phyloP scores from a whole-genome alignment of 1,140 invertebrate species.

The Orussus abietinus region DNA sequence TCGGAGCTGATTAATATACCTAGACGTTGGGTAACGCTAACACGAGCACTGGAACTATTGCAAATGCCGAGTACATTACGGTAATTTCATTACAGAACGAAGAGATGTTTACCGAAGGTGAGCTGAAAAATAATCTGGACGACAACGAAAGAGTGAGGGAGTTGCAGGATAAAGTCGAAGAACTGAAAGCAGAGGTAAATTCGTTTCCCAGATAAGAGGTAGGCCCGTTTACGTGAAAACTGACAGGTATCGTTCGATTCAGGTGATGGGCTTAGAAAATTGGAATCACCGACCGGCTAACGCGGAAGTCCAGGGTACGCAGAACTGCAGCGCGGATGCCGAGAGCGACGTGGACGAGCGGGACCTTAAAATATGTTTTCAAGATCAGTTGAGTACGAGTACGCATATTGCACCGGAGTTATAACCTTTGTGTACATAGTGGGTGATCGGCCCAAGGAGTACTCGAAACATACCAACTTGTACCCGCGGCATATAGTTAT shows the following conservation, averaged over 20 bases:
- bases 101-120: slow-evolving; percentile 85
- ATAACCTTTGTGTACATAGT: slow-evolving; percentile 29
- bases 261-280: slow-evolving; percentile 65
- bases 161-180: slow-evolving; percentile 84
- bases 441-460: no score
- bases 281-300: slow-evolving; percentile 54
- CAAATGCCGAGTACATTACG: no score
- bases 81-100: slow-evolving; percentile 67
- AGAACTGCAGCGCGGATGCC: slow-evolving; percentile 51
- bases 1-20: slow-evolving; percentile 2
- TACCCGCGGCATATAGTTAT: no score
- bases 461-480: no score
- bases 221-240: slow-evolving; percentile 9
- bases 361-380: slow-evolving; percentile 46
- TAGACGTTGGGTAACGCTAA: no score
- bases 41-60: no score
- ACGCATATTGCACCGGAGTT: slow-evolving; percentile 28
- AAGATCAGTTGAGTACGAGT: slow-evolving; percentile 35
- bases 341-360: slow-evolving; percentile 55
- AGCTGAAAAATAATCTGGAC: slow-evolving; percentile 74
- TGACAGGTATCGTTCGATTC: slow-evolving; percentile 14
- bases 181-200: slow-evolving; percentile 86
- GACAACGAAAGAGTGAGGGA: slow-evolving; percentile 82
- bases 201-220: slow-evolving; percentile 4
- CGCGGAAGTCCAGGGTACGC: slow-evolving; percentile 30